phyloP scores from a whole-genome alignment of 2,888 invertebrate genomes.

The Chrysina gloriosa region DNA sequence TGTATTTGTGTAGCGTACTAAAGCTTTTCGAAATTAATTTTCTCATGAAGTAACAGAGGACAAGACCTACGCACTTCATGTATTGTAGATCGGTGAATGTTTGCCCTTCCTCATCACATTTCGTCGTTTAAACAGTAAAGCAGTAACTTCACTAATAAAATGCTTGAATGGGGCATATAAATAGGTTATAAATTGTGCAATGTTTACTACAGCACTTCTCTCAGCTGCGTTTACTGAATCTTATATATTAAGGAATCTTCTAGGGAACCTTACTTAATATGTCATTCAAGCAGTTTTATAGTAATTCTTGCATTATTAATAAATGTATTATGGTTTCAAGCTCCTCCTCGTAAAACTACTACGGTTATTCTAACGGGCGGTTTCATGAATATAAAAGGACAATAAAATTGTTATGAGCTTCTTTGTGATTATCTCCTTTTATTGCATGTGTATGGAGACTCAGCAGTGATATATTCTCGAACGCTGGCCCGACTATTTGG shows the following conservation, averaged over 20 bases:
- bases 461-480: not conserved
- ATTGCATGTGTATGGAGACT: not conserved
- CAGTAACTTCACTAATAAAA: slow-evolving; percentile 26
- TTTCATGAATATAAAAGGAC: slow-evolving; percentile 29
- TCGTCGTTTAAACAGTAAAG: slow-evolving; percentile 1
- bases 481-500: too few relatives aligned
- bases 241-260: slow-evolving; percentile 3
- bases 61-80: not conserved
- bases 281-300: slow-evolving; percentile 10
- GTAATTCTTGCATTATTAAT: slow-evolving; percentile 23
- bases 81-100: not conserved
- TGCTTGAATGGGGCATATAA: slow-evolving; percentile 3
- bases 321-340: slow-evolving; percentile 21
- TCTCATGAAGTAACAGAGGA: slow-evolving; percentile 13
- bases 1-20: slow-evolving; percentile 5
- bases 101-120: not conserved
- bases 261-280: slow-evolving; percentile 20
- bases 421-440: slow-evolving; percentile 7
- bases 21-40: slow-evolving; percentile 7
- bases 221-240: slow-evolving; percentile 16
- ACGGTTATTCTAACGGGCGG: not conserved
- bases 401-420: slow-evolving; percentile 9
- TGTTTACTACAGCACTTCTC: not conserved
- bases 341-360: slow-evolving; percentile 22
- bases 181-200: slow-evolving; percentile 11